Percentiles rank a stretch among this genome's conserved stretches.
Conservation (phyloP, 2,113 vertebrate genomes). For the Spizaetus ornatus region DNA sequence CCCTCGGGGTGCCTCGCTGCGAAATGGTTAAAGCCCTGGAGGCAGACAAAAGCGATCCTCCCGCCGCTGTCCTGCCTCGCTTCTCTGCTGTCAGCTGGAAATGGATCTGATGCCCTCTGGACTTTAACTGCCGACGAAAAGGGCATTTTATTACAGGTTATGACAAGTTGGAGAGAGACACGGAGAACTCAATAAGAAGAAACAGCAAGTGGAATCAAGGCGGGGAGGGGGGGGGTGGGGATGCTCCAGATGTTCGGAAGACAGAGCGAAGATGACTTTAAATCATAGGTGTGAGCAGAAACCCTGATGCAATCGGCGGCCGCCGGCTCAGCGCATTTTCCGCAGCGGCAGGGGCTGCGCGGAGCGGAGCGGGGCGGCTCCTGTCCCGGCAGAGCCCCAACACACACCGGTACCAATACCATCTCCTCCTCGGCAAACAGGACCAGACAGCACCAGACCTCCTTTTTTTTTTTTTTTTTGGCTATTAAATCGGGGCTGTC, state of each 20-base stretch:
- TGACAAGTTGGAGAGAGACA: conserved; percentile 77
- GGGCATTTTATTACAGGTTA: conserved; percentile 80
- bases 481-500: neutral
- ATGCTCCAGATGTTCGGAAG: conserved; percentile 71
- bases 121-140: conserved; percentile 64
- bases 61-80: neutral
- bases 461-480: neutral
- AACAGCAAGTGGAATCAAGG: conserved; percentile 66
- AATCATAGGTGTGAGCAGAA: conserved; percentile 72
- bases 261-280: conserved; percentile 69
- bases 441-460: neutral
- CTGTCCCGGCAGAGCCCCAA: neutral
- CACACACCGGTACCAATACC: neutral
- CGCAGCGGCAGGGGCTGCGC: neutral
- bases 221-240: neutral
- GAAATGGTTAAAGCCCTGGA: conserved; percentile 31
- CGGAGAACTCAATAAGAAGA: conserved; percentile 64
- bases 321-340: conserved; percentile 22
- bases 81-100: conserved; percentile 68
- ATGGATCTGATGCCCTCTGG: conserved; percentile 79
- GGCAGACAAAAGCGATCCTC: conserved; percentile 16
- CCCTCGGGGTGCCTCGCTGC: neutral
- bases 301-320: conserved; percentile 62
- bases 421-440: neutral
- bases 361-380: too few relatives aligned